Evolutionary conservation across 2,797 vertebrate genomes (phyloP), one percentile per base, ranked within the genome.

Genomic region (Sphaeramia orbicularis): DNA sequence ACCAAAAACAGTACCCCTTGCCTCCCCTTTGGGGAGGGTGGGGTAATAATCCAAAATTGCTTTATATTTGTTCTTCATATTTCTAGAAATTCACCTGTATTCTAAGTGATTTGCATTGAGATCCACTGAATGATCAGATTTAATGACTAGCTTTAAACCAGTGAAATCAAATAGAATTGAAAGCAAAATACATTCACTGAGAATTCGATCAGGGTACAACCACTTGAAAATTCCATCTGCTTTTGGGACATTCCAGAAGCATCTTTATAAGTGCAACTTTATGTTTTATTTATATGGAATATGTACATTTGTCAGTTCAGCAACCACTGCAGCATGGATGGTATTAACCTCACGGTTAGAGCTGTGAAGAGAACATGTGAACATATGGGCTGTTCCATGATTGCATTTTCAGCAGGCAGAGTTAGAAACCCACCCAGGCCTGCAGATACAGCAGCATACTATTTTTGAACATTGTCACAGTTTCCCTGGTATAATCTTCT

Each of bases 401-500:
- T 75, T 86, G 55, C 41, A 18, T 80, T 76, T 77, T 51, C 68
- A 71, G 69, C 80, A 55, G 74, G 67, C 74, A 49, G 68, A 73
- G 62, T 71, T 73, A 30, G 50, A 81, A 76, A 71, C 59, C 49
- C 62, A 58, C 24, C 71, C 56, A 27, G 65, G 69, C 71, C 80
- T 71, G 54, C 42, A 78, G 71, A 81, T 79, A 68, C 85, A 79
- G 81, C 84, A 21, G 61, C 32, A 63, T 75, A 66, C 72, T 86
- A 85, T 89, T 89, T 87, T 83, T 78, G 75, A 75, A 84, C 76
- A 55, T 76, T 77, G 80, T 86, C 85, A 78, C 73, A 67, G 76
- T 76, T 80, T 52, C 71, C 57, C 65, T 38, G 65, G 44, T 72
- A 71, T 86, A 90, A 90, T 85, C 85, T 85, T 81, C 86, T 90